Evolutionary conservation across 2,888 invertebrate species (phyloP), one percentile per base, ranked within the genome.

Genomic region (Nymphalis c-album): DNA sequence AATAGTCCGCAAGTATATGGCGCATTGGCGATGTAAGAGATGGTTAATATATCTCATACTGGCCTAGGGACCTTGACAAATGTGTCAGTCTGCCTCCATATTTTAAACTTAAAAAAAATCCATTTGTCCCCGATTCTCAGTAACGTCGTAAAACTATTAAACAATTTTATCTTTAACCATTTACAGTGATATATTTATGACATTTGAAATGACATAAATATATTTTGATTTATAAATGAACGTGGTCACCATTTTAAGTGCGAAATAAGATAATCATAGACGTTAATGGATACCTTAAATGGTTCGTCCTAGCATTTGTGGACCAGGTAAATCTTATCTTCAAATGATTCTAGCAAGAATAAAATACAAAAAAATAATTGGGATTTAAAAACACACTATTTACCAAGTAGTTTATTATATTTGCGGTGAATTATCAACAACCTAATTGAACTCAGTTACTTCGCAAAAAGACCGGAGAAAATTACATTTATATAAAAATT

Each of bases 161-260:
- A 18, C 57, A 57, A 40, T 57, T 57, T 40, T 40, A 40, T 57
- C 20, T 57, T 31, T 31, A 51, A 64, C 20, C 35, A 63, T 57
- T 57, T 40, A 59, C 22, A 45, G 40, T 60, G 55, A 26, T 60
- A 60, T 51, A 64, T 60, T 53, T 53, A 65, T 55, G 60, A 60
- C 46, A 65, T 60, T 60, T 35, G 47, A 35, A 35, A 55, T 40
- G 60, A 47, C 65, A 55, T 66, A 55, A 66, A 53, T 57, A 57
- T 40, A 55, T 53, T 48, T 50, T 61, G 65, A 66, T 66, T 66
- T 55, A 65, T 51, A 60, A 20, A 18, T 20, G 59, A 22, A 57
- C 65, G 60, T 66, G 55, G 47, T 47, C 55, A 60, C 60, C 51
- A 55, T 46, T 31, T 59, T 47, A 26, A 61, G 26, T 18, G 59